Conservation (phyloP, 2,888 invertebrate genomes). For the Euzetes globulus region DNA sequence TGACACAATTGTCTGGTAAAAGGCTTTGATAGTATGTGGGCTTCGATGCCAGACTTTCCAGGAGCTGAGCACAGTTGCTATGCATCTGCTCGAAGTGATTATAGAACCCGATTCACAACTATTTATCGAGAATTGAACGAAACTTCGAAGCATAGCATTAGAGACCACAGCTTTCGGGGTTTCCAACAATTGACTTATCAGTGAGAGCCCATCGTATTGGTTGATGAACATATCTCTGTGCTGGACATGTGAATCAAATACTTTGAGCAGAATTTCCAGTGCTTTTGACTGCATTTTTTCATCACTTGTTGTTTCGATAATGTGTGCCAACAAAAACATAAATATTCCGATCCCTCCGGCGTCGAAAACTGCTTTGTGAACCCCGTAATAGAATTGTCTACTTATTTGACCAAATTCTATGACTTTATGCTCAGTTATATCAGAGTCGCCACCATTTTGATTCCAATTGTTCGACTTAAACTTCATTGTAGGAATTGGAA, state of each 20-base stretch:
- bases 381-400: neutral
- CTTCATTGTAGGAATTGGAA: neutral
- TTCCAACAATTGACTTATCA: slow-evolving; percentile 16
- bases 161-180: neutral
- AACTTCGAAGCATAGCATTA: slow-evolving; percentile 11
- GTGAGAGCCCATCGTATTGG: slow-evolving; percentile 15
- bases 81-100: slow-evolving; percentile 9
- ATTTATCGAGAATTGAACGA: slow-evolving; percentile 26
- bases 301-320: slow-evolving; percentile 36
- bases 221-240: slow-evolving; percentile 26
- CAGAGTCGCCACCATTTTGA: neutral
- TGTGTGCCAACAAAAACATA: slow-evolving; percentile 34
- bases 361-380: slow-evolving; percentile 30
- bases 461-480: neutral
- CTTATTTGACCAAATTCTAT: neutral
- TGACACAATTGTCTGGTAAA: slow-evolving; percentile 9
- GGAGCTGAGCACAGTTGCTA: slow-evolving; percentile 23
- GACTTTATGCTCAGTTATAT: neutral
- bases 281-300: slow-evolving; percentile 33
- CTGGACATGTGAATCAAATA: slow-evolving; percentile 30
- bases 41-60: slow-evolving; percentile 35
- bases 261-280: slow-evolving; percentile 37
- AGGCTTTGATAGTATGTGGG: slow-evolving; percentile 19
- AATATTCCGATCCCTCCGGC: slow-evolving; percentile 35
- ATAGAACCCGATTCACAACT: slow-evolving; percentile 13